Percentiles rank a stretch among this genome's conserved stretches.
These are phyloP conservation scores for Platyscapa corneri DNA, from an alignment of 1,140 invertebrate species.

Conservation along the genomic window DNA sequence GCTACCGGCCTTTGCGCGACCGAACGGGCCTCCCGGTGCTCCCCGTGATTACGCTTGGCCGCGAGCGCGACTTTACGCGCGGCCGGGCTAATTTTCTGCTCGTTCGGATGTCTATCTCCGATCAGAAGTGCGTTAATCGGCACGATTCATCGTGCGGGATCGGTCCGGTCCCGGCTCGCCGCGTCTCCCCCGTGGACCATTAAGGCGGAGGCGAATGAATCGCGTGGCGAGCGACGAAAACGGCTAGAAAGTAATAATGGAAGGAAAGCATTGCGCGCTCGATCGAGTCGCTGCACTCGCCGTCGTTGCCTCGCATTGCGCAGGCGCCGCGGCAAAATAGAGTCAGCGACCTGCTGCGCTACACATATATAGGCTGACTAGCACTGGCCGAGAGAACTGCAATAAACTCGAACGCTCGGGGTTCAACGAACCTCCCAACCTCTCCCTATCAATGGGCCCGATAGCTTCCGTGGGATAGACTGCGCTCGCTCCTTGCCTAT, in stretches of 20 bases:
- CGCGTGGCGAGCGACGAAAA: too few species aligned
- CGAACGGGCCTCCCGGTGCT: too few species aligned
- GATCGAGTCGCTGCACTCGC: too few species aligned
- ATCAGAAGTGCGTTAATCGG: background rate
- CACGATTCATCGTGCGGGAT: background rate
- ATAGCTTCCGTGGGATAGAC: slow-evolving; percentile 46
- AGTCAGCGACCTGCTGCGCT: slow-evolving; percentile 48
- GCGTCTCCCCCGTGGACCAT: too few species aligned
- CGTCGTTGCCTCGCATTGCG: background rate
- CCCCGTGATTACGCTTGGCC: too few species aligned
- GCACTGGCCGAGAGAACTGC: slow-evolving; percentile 39
- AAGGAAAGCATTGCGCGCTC: background rate
- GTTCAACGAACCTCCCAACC: slow-evolving; percentile 47
- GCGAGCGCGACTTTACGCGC: background rate
- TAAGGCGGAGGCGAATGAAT: too few species aligned
- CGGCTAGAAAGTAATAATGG: background rate
- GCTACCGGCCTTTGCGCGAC: background rate
- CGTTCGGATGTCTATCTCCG: too few species aligned
- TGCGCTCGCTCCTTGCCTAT: slow-evolving; percentile 27
- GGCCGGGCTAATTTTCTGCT: too few species aligned
- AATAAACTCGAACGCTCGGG: slow-evolving; percentile 28
- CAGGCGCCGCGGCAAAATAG: slow-evolving; percentile 16
- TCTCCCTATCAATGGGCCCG: slow-evolving; percentile 45
- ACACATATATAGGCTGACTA: slow-evolving; percentile 25
- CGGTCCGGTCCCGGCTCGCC: too few species aligned